A percentile compares a stretch with the other conserved stretches of the same genome.
Conservation (phyloP, 1,140 invertebrate species). For the Caenorhabditis brenneri region DNA sequence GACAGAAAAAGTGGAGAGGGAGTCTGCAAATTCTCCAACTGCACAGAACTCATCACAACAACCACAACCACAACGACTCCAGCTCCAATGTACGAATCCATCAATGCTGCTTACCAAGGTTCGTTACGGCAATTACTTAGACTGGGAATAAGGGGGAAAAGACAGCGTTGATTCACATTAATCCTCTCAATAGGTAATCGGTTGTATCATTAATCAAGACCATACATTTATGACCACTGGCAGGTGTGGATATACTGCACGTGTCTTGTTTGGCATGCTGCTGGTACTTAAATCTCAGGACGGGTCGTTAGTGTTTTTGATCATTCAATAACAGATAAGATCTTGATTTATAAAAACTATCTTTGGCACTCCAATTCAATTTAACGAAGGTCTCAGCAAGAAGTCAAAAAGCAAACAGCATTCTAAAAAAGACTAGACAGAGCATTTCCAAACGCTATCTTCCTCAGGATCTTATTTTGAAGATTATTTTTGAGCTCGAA, state of each 20-base stretch:
- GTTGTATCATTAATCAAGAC: constrained; percentile 43
- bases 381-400: too few species aligned
- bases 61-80: not conserved
- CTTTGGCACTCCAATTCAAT: too few species aligned
- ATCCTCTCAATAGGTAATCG: constrained; percentile 1
- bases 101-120: constrained; percentile 32
- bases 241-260: not conserved
- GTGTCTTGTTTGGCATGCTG: not conserved
- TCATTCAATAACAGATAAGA: too few species aligned
- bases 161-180: constrained; percentile 7
- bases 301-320: too few species aligned
- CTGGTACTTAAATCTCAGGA: too few species aligned
- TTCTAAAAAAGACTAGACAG: not conserved
- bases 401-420: not conserved
- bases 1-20: not conserved
- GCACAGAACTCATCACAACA: constrained; percentile 25
- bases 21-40: constrained; percentile 4
- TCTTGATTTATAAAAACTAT: too few species aligned
- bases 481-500: too few species aligned
- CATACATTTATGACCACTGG: constrained; percentile 11
- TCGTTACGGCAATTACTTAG: not conserved
- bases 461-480: too few species aligned
- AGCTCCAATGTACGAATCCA: constrained; percentile 15
- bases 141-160: not conserved
- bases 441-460: not conserved